A percentile compares a stretch with the other conserved stretches of the same genome.
These are phyloP conservation scores for Pseudolaguvia tuberculata DNA, from an alignment of 2,113 vertebrate genomes.

Conservation along the genomic window DNA sequence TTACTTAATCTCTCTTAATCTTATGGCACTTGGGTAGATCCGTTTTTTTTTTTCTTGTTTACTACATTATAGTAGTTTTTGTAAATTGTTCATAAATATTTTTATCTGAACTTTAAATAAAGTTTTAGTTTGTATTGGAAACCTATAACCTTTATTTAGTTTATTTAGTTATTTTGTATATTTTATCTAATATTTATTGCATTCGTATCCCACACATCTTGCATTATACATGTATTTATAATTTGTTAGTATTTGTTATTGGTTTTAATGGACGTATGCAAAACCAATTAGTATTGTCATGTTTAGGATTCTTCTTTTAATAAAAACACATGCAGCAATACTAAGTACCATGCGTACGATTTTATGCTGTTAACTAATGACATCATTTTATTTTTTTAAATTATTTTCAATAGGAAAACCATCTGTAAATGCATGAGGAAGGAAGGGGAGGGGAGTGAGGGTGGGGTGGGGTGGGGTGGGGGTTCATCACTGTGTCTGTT, in stretches of 20 bases:
- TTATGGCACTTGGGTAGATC: background rate
- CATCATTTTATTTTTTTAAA: background rate
- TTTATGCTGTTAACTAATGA: slow-evolving; percentile 26
- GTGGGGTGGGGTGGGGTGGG: too few species aligned
- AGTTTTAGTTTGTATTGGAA: too few species aligned
- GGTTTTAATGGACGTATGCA: slow-evolving; percentile 15
- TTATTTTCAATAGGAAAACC: background rate
- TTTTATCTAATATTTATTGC: background rate
- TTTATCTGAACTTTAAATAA: background rate
- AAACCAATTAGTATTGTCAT: slow-evolving; percentile 2
- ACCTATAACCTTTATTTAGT: too few species aligned
- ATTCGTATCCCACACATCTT: background rate
- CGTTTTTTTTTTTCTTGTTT: background rate
- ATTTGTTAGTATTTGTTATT: slow-evolving; percentile 39
- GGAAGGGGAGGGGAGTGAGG: background rate
- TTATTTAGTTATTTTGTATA: background rate
- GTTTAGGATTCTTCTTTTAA: background rate
- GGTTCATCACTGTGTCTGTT: too few species aligned
- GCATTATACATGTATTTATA: slow-evolving; percentile 1
- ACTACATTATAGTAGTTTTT: too few species aligned
- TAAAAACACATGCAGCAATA: slow-evolving; percentile 42
- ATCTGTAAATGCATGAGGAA: slow-evolving; percentile 10
- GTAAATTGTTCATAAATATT: background rate
- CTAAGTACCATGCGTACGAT: slow-evolving; percentile 40
- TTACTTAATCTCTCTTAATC: too few species aligned